These are phyloP conservation scores for Drosophila fulvimacula DNA, from an alignment of 2,888 invertebrate species.

Conservation along the genomic window DNA sequence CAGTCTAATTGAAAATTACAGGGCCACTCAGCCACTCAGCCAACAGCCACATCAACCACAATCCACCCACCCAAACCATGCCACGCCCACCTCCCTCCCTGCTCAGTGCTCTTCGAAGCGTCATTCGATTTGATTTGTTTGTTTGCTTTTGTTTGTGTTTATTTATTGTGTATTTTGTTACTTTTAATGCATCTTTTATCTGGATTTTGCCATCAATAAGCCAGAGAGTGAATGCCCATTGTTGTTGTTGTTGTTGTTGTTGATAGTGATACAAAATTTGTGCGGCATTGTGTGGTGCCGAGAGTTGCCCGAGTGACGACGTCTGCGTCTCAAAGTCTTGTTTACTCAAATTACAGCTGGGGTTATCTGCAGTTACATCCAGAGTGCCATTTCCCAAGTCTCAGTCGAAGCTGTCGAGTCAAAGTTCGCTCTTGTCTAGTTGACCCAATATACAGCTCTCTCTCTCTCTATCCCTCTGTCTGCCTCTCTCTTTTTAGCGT, in stretches of 20 bases:
- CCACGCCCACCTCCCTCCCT: constrained; percentile 14
- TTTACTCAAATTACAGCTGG: constrained; percentile 72
- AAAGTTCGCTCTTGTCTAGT: constrained; percentile 41
- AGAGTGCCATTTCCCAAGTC: constrained; percentile 44
- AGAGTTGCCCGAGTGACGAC: constrained; percentile 60
- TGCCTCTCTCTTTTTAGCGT: constrained; percentile 5
- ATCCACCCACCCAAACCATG: constrained; percentile 7
- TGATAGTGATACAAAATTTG: constrained; percentile 76
- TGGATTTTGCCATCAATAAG: constrained; percentile 75
- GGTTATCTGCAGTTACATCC: constrained; percentile 61
- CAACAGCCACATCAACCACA: constrained; percentile 14
- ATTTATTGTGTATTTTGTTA: constrained; percentile 77
- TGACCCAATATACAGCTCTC: constrained; percentile 38
- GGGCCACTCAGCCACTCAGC: constrained; percentile 47
- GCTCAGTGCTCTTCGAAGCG: constrained; percentile 38
- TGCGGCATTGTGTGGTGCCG: constrained; percentile 48
- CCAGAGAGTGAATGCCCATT: constrained; percentile 50
- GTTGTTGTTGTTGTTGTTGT: constrained; percentile 28
- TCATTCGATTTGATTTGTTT: constrained; percentile 75
- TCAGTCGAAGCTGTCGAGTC: constrained; percentile 3
- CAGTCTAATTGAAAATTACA: constrained; percentile 72
- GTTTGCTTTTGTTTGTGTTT: constrained; percentile 72
- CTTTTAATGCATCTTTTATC: constrained; percentile 80
- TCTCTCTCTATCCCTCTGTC: background rate
- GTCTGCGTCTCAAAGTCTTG: constrained; percentile 54